A percentile compares a stretch with the other conserved stretches of the same genome.
phyloP scores from a whole-genome alignment of 2,113 vertebrate genomes.

The Verasper variegatus region DNA sequence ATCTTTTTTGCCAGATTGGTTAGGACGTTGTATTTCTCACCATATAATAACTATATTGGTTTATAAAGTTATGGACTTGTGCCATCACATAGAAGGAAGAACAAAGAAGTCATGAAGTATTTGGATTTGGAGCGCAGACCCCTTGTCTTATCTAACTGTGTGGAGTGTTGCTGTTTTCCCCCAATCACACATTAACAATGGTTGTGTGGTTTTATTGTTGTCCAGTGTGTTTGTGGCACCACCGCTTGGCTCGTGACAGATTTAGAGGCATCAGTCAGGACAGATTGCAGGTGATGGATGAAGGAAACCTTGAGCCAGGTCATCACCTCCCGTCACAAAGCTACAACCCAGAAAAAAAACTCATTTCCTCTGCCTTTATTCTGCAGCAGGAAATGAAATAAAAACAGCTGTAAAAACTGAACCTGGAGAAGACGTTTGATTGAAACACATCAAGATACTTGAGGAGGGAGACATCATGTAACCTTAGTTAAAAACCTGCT shows the following conservation, averaged over 20 bases:
- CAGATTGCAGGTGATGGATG: constrained; percentile 74
- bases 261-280: constrained; percentile 62
- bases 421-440: not conserved
- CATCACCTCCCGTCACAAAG: constrained; percentile 51
- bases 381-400: not conserved
- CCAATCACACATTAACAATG: not conserved
- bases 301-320: constrained; percentile 70
- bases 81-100: not conserved
- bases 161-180: not conserved
- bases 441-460: not conserved
- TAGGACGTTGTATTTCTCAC: not conserved
- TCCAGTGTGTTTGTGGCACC: constrained; percentile 27
- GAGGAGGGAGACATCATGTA: not conserved
- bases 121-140: not conserved
- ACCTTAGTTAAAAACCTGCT: not conserved
- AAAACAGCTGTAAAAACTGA: not conserved
- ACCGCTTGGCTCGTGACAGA: constrained; percentile 44
- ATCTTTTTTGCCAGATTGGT: not conserved
- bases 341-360: constrained; percentile 34
- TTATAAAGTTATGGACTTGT: no score
- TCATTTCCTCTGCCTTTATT: constrained; percentile 30
- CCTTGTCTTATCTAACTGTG: not conserved
- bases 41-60: no score
- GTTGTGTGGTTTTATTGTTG: constrained; percentile 34
- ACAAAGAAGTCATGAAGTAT: not conserved